A percentile compares a stretch with the other conserved stretches of the same genome.
Evolutionary conservation across 1,140 invertebrate genomes (phyloP).

Genomic region (Ooceraea biroi): DNA sequence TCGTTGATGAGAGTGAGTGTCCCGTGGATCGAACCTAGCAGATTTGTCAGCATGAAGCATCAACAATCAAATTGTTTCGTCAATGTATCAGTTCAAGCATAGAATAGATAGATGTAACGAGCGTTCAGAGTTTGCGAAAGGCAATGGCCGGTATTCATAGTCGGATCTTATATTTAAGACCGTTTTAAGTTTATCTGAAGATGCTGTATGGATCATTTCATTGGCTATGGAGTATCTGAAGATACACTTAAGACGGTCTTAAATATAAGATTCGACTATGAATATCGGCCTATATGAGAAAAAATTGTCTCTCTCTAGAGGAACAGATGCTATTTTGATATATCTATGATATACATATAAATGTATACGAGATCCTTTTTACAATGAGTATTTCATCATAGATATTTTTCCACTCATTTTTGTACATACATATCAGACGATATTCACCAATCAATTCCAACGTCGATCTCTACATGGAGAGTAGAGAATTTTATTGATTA

Average conservation of each 20-base stretch:
- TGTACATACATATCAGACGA: background rate
- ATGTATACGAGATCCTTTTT: background rate
- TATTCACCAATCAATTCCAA: conserved; percentile 3
- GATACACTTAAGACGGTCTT: too few species aligned
- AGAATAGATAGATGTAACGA: background rate
- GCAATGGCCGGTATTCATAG: too few species aligned
- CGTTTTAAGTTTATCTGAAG: too few species aligned
- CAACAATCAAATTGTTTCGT: background rate
- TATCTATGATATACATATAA: background rate
- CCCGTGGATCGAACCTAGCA: background rate
- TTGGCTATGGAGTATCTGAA: too few species aligned
- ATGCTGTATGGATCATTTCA: too few species aligned
- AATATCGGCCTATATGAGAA: too few species aligned
- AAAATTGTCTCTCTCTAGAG: background rate
- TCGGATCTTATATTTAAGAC: too few species aligned
- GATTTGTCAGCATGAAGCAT: background rate
- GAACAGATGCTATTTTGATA: conserved; percentile 61
- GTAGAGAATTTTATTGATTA: background rate
- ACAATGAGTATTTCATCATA: background rate
- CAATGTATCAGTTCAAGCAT: background rate
- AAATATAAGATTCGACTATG: too few species aligned
- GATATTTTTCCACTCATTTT: background rate
- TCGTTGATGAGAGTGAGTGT: background rate
- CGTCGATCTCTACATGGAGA: background rate
- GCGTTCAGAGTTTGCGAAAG: background rate